Conservation (phyloP, 1,140 invertebrate species). For the Helicoverpa zea region DNA sequence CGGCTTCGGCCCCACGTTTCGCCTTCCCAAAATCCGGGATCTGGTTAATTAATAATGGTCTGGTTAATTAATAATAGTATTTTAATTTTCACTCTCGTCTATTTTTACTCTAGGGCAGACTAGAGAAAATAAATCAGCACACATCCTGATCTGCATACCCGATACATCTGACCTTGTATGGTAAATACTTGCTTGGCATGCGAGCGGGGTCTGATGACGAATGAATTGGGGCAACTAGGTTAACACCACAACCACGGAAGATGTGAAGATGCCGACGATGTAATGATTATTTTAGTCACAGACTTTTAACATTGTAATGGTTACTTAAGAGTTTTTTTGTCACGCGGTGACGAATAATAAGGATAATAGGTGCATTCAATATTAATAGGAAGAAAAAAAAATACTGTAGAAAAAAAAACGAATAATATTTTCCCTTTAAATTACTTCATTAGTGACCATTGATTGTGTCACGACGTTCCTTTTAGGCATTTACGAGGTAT, state of each 20-base stretch:
- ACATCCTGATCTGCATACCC: constrained; percentile 5
- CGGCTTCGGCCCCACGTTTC: too few relatives aligned
- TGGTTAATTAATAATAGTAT: too few relatives aligned
- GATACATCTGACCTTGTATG: constrained; percentile 15
- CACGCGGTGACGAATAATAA: neutral
- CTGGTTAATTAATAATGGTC: too few relatives aligned
- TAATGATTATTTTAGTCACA: constrained; percentile 12
- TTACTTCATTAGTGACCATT: too few relatives aligned
- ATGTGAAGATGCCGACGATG: constrained; percentile 5
- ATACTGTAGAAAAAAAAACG: too few relatives aligned
- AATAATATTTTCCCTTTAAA: too few relatives aligned
- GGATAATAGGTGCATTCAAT: too few relatives aligned
- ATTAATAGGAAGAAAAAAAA: too few relatives aligned
- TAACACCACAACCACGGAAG: constrained; percentile 9
- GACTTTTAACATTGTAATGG: neutral
- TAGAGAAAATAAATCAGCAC: neutral
- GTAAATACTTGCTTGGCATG: constrained; percentile 23
- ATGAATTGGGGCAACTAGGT: constrained; percentile 8
- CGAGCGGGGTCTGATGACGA: neutral
- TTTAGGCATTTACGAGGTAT: neutral
- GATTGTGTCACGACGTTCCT: too few relatives aligned
- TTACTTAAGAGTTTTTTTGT: neutral
- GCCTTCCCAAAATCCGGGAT: too few relatives aligned
- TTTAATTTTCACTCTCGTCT: too few relatives aligned
- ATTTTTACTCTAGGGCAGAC: too few relatives aligned